Evolutionary conservation across 2,888 invertebrate species (phyloP).

Genomic region (Nematopogon swammerdamellus): DNA sequence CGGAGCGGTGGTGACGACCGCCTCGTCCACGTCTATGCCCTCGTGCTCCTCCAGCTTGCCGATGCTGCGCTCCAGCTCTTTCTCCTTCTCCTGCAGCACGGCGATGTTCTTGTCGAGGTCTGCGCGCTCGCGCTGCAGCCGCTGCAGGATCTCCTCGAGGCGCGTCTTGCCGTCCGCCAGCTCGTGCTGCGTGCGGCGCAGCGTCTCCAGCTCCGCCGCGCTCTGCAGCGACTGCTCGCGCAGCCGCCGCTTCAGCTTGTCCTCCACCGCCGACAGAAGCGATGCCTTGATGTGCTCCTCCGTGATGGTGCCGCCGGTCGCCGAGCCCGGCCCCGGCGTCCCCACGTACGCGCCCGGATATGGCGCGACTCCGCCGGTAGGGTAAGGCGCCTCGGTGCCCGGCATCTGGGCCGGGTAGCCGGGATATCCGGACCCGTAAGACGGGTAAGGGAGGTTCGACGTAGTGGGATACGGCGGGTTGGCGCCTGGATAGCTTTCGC

Average conservation of each 20-base stretch:
- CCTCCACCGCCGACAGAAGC: slow-evolving; percentile 91
- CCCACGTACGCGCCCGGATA: slow-evolving; percentile 17
- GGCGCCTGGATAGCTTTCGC: slow-evolving; percentile 28
- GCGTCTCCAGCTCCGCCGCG: slow-evolving; percentile 87
- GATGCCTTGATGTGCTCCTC: slow-evolving; percentile 95
- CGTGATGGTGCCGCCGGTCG: slow-evolving; percentile 77
- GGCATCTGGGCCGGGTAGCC: slow-evolving; percentile 17
- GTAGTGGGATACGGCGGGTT: slow-evolving; percentile 40
- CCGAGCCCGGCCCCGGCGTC: slow-evolving; percentile 19
- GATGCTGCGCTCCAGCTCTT: slow-evolving; percentile 79
- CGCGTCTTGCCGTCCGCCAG: slow-evolving; percentile 79
- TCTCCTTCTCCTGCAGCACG: slow-evolving; percentile 81
- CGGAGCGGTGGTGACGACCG: slow-evolving; percentile 94
- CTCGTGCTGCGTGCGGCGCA: slow-evolving; percentile 84
- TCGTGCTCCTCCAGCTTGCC: slow-evolving; percentile 74
- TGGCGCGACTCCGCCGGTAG: slow-evolving; percentile 23
- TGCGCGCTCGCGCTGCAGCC: slow-evolving; percentile 72
- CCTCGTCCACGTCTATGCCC: slow-evolving; percentile 90
- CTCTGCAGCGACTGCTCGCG: slow-evolving; percentile 88
- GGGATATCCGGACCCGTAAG: slow-evolving; percentile 40
- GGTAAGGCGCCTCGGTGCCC: slow-evolving; percentile 19
- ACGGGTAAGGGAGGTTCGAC: slow-evolving; percentile 50
- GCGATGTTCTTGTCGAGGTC: slow-evolving; percentile 83
- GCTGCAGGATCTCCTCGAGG: slow-evolving; percentile 73
- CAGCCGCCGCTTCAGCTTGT: slow-evolving; percentile 83